Conservation (phyloP, 2,113 vertebrate genomes). For the Calonectris borealis region DNA sequence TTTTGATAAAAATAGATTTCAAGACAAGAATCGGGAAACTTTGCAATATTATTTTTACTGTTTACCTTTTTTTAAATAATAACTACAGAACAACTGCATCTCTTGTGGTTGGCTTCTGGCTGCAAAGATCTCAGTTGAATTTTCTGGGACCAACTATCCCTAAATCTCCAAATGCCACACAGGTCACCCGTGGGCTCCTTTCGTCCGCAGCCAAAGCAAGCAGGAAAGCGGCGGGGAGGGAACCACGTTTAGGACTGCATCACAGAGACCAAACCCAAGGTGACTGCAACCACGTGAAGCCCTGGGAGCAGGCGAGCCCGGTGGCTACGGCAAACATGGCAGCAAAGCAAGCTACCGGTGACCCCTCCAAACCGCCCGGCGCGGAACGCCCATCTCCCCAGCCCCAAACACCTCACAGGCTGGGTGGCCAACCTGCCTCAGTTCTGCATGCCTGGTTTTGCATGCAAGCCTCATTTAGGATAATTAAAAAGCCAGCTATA, state of each 20-base stretch:
- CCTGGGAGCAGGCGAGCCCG: neutral
- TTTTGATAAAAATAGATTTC: neutral
- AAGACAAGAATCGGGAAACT: neutral
- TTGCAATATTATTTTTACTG: neutral
- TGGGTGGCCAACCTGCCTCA: no score
- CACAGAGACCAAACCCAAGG: neutral
- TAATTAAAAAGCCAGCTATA: neutral
- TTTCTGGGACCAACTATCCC: neutral
- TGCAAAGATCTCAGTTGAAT: neutral
- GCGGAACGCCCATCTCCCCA: neutral
- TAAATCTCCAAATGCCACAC: neutral
- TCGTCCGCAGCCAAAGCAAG: neutral
- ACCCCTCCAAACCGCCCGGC: neutral
- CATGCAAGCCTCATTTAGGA: neutral
- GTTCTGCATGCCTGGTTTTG: neutral
- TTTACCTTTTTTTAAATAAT: neutral
- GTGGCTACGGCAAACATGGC: rapidly evolving
- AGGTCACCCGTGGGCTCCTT: neutral
- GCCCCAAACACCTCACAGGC: neutral
- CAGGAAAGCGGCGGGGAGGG: neutral
- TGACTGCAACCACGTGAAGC: neutral
- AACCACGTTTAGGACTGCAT: neutral
- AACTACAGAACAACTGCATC: neutral
- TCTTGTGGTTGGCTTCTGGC: neutral
- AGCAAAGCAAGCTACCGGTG: no score